Base-by-base conservation (phyloP, 1,140 invertebrate species). In the Nomia melanderi region DNA sequence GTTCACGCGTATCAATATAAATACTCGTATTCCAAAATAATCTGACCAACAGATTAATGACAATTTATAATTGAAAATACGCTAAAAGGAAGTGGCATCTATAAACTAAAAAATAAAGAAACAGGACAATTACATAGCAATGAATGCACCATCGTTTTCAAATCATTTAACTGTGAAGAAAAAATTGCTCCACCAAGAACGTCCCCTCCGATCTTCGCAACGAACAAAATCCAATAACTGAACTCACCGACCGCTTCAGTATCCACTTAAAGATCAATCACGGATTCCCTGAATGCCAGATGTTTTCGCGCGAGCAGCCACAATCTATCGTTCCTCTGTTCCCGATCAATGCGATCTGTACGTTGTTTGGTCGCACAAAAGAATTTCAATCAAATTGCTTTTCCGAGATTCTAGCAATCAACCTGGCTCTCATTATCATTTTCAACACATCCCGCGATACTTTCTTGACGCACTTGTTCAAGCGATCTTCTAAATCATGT, bases 221-320 rank as follows among this genome's bases (percentile, higher is more conserved):
- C 17, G 4, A 47, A 20, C 17, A 47, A 50, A 17, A 17, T 17
- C 33, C 3, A 36, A 5, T 36, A 36, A 47, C 14, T 8, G 2
- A 31, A 57, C 54, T 57, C 54, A 57, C 54, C 54, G 54, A 29
- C 12, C 27, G 5, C 12, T 17, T 4, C 25, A 31, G 12, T 14
- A 31, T 57, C 54, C 54, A 29, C 54, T 57, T 57, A 14, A 57
- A 4, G 54, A 57, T 57, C 54, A 31, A 57, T 57, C 54, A 31
- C 14, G 27, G 9, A 57, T 2, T 14, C 25, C 27, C 11, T 31
- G 11, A 7, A 56, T 0, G 25, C 0, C 27, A 8, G 11, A 2
- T 57, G 20, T 6, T 57, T 57, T 14, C 25, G 27, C 27, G 25
- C 54, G 14, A 31, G 31, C 54, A 12, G 20, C 31, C 11, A 1